A percentile compares a stretch with the other conserved stretches of the same genome.
These are phyloP conservation scores for Hirtodrosophila trivittata DNA, from an alignment of 2,888 invertebrate species.

Conservation along the genomic window DNA sequence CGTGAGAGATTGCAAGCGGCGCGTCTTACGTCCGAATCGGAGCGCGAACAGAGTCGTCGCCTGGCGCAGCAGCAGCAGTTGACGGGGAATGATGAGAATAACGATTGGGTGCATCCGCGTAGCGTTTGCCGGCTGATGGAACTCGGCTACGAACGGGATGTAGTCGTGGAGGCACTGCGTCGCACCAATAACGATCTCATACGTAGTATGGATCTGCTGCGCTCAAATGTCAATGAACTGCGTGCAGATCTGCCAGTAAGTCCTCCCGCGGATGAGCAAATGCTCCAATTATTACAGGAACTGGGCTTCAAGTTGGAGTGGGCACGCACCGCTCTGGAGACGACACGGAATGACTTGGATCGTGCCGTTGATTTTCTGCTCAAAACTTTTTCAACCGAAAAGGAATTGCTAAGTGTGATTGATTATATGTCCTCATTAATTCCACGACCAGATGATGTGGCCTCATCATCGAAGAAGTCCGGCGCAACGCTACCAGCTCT, in stretches of 20 bases:
- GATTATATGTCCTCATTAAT: slow-evolving; percentile 69
- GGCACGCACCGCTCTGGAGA: slow-evolving; percentile 86
- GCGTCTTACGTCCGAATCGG: slow-evolving; percentile 85
- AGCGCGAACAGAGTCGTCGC: slow-evolving; percentile 72
- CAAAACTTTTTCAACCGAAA: slow-evolving; percentile 76
- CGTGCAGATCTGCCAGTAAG: slow-evolving; percentile 55
- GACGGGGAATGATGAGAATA: slow-evolving; percentile 23
- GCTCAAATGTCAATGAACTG: slow-evolving; percentile 72
- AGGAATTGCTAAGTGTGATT: slow-evolving; percentile 72
- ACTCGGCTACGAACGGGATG: slow-evolving; percentile 88
- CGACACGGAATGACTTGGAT: slow-evolving; percentile 85
- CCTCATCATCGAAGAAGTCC: slow-evolving; percentile 14
- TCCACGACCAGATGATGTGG: slow-evolving; percentile 76
- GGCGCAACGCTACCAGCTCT: not conserved
- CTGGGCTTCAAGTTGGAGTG: slow-evolving; percentile 86
- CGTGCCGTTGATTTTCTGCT: slow-evolving; percentile 87
- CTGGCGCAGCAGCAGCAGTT: slow-evolving; percentile 24
- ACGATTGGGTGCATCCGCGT: slow-evolving; percentile 82
- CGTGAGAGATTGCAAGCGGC: slow-evolving; percentile 85
- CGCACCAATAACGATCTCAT: slow-evolving; percentile 41
- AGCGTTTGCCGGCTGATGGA: slow-evolving; percentile 85
- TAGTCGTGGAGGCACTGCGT: slow-evolving; percentile 86
- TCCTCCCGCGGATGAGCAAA: slow-evolving; percentile 47
- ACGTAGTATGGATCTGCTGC: slow-evolving; percentile 72
- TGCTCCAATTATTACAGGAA: slow-evolving; percentile 73